Base-by-base conservation (phyloP, 53 echinoderm and acorn worm genomes). In the Luidia sarsii region DNA sequence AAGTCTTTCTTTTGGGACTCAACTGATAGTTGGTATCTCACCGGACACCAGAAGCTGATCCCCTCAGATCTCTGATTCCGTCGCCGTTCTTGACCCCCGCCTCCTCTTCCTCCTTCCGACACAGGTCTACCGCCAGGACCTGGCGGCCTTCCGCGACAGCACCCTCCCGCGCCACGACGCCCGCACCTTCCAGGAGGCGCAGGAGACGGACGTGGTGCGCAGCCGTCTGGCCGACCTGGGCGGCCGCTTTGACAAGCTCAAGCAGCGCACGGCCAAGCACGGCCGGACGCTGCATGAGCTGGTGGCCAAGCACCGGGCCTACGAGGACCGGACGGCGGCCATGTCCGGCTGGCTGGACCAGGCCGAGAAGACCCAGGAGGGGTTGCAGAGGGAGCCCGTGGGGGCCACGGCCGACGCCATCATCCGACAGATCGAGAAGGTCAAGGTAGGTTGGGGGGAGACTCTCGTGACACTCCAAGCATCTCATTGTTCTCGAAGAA, bases 181-280 rank as follows among this genome's bases (percentile, higher is more conserved):
- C 70, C 86, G 89, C 35, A 59, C 84, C 56, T 95, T 85, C 85
- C 85, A 89, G 48, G 95, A 95, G 61, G 82, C 75, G 7, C 57
- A 83, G 1, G 90, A 89, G 43, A 69, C 90, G 22, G 85, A 95
- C 71, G 56, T 92, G 29, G 64, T 95, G 45, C 84, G 87, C 6
- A 90, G 80, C 32, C 83, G 82, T 29, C 85, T 95, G 14, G 69
- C 69, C 2, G 92, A 95, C 45, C 37, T 82, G 63, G 75, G 81
- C 53, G 70, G 36, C 21, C 81, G 89, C 70, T 95, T 87, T 52
- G 95, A 95, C 83, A 95, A 95, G 85, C 81, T 95, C 67, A 95
- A 92, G 62, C 67, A 81, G 0, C 90, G 87, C 65, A 82, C 87
- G 2, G 77, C 39, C 70, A 87, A 92, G 48, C 87, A 92, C 54